Base-by-base conservation (phyloP, 2,888 invertebrate species). In the Drosophila birchii region DNA sequence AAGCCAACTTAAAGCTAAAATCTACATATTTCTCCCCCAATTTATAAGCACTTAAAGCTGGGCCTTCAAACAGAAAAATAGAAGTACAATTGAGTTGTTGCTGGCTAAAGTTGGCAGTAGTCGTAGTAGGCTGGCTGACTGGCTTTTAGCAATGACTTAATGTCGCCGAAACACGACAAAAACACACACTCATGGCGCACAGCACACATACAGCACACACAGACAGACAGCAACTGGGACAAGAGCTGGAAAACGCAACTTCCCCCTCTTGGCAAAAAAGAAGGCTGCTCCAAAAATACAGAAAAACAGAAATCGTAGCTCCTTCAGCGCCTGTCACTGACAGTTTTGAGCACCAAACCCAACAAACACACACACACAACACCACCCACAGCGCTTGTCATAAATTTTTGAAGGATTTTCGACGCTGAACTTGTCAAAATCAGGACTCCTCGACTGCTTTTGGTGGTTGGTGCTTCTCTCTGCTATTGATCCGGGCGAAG, bases 371-470 rank as follows among this genome's bases (percentile, higher is more conserved):
- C n/a, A 49, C 18, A 32, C 32, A 49, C 18, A 49, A 9, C 51
- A n/a, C 53, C 69, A 51, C 57, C 44, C 14, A 29, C 38, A 34
- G 49, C 45, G 34, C 34, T 60, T 26, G 76, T 76, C 86, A 89
- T 89, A 91, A 81, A 86, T 90, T 89, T 90, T 89, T 90, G 90
- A 91, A 91, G 90, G 90, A 91, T 91, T 91, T 68, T 90, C 78
- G 89, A 86, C 90, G 91, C 91, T 91, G 91, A 91, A 90, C 90
- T 91, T 91, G 91, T 91, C 91, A 92, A 90, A 92, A 91, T 88
- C 91, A 90, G 91, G 91, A 80, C 86, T 26, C 60, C 39, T 55
- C 45, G 56, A 66, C 45, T 78, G 77, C 20, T 9, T 64, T 76
- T 70, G 57, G 59, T 66, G 66, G 57, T 64, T 62, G 70, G 54